Conservation (phyloP, 2,888 invertebrate species). For the Drosophila mercatorum region DNA sequence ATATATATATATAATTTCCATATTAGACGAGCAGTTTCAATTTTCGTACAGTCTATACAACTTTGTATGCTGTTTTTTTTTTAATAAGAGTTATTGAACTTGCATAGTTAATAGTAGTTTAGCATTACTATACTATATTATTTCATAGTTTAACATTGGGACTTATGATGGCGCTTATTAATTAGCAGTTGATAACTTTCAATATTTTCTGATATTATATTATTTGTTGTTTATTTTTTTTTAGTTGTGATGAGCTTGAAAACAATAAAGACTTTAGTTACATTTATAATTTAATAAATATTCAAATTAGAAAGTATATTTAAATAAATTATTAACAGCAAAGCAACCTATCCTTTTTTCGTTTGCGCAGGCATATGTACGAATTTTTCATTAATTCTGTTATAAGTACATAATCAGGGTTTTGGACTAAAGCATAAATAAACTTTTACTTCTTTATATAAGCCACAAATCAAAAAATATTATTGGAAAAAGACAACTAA, state of each 20-base stretch:
- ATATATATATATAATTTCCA: slow-evolving; percentile 27
- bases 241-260: slow-evolving; percentile 44
- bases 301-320: neutral
- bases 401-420: slow-evolving; percentile 22
- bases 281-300: neutral
- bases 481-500: slow-evolving; percentile 83
- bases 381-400: slow-evolving; percentile 19
- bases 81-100: slow-evolving; percentile 40
- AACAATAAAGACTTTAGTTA: neutral
- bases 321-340: neutral
- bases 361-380: slow-evolving; percentile 22
- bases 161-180: slow-evolving; percentile 54
- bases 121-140: slow-evolving; percentile 56
- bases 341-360: neutral
- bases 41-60: slow-evolving; percentile 57
- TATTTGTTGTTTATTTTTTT: slow-evolving; percentile 9
- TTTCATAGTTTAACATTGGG: slow-evolving; percentile 51
- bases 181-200: slow-evolving; percentile 31
- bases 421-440: slow-evolving; percentile 40
- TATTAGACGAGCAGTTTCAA: slow-evolving; percentile 49
- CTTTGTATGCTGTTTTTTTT: slow-evolving; percentile 44
- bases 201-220: slow-evolving; percentile 4
- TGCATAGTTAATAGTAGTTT: slow-evolving; percentile 60
- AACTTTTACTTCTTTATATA: slow-evolving; percentile 17
- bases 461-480: slow-evolving; percentile 58